Evolutionary conservation across 2,113 vertebrate genomes (phyloP).

Genomic region (Phalacrocorax carbo): DNA sequence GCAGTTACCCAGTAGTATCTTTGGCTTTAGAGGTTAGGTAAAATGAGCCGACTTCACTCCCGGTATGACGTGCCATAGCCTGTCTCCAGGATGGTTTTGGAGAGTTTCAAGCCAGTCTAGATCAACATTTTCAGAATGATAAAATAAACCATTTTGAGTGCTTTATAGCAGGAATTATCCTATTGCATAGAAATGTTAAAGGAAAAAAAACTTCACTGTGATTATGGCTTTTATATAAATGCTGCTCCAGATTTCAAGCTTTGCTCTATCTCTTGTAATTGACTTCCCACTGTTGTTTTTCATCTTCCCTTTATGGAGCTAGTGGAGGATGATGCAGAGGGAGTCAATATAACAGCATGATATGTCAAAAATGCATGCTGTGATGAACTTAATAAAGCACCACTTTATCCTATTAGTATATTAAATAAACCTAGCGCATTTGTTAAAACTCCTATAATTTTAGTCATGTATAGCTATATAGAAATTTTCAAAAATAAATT

Average conservation of each 20-base stretch:
- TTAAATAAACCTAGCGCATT: not conserved
- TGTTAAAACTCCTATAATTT: not conserved
- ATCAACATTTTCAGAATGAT: not conserved
- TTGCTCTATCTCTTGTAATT: not conserved
- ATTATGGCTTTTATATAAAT: slow-evolving; percentile 11
- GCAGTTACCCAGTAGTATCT: not conserved
- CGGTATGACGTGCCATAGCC: not conserved
- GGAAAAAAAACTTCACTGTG: not conserved
- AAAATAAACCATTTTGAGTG: not conserved
- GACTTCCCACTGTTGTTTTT: not conserved
- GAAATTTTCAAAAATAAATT: not conserved
- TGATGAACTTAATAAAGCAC: not conserved
- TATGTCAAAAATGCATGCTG: not conserved
- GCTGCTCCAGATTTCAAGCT: not conserved
- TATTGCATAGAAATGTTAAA: not conserved
- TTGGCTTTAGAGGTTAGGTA: not conserved
- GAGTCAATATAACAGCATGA: not conserved
- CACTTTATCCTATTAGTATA: not conserved
- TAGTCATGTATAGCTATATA: not conserved
- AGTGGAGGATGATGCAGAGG: not conserved
- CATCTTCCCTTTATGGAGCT: not conserved
- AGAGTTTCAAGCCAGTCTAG: not conserved
- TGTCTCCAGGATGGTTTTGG: not conserved
- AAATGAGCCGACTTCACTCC: not conserved
- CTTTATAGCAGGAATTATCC: not conserved